Base-by-base conservation (phyloP, 2,888 invertebrate genomes). In the Lasioglossum marginatum region DNA sequence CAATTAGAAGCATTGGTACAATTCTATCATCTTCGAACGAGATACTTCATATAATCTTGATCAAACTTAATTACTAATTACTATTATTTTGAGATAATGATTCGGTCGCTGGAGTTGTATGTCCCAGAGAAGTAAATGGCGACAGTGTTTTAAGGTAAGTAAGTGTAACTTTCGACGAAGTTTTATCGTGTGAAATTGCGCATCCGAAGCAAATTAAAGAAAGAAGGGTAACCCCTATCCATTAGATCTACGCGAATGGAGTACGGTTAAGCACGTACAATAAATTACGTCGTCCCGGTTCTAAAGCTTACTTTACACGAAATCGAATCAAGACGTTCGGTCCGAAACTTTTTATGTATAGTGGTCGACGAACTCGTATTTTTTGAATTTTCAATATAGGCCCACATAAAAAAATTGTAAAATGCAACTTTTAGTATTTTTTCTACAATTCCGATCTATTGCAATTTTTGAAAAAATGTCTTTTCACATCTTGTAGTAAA, bases 111-210 rank as follows among this genome's bases (percentile, higher is more conserved):
- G 10, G 5, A 3, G 19, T 57, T 48, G 5, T 10, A 10, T 31
- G 66, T 66, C 10, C 14, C 77, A 63, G 52, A 52, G 31, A 52
- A 45, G 27, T 71, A 19, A 43, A n/a, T 45, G 63, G 40, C 75
- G 40, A 70, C 70, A 23, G 34, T 1, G 73, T 57, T 77, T 16
- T 66, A 4, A 74, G 8, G 12, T 57, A 74, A 74, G 66, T 66
- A 82, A 75, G 45, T 71, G 76, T 76, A 76, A 81, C 79, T 52
- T 85, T 66, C 82, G 70, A 72, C 66, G 19, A 72, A 85, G 91
- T 83, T 93, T 92, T 92, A 93, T 90, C 92, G 93, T 93, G 93
- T 88, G 93, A 93, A 92, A 87, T 89, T 85, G 77, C 88, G 88
- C 92, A 88, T 87, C 85, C 84, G 77, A 83, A 63, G 85, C 37